Base-by-base conservation (phyloP, 2,888 invertebrate genomes). In the Azorinus chamasolen region DNA sequence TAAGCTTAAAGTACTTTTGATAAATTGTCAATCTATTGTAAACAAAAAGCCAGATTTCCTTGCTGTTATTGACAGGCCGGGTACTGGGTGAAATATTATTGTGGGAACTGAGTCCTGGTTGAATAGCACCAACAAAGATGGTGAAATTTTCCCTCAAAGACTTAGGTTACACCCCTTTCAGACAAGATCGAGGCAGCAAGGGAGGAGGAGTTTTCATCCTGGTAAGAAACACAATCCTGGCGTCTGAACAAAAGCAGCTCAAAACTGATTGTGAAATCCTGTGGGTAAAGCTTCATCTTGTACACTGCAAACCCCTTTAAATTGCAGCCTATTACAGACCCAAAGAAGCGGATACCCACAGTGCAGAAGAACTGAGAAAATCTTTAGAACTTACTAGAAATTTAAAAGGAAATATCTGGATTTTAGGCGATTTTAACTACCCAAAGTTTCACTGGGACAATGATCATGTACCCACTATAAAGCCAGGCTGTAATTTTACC, bases 231-330 rank as follows among this genome's bases (percentile, higher is more conserved):
- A 6, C 5, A 4, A 32, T 54, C n/a, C 1, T 54, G 6, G 45
- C 46, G 4, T 18, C 68, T n/a, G 68, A 68, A 22, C 50, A 54
- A 25, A 58, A 50, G 50, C 50, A 58, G 45, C 39, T 51, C 14
- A 58, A 68, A 41, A n/a, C n/a, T n/a, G 41, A 68, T 37, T 68
- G 68, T 22, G 58, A 68, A 59, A 59, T 59, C 27, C 12, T 59
- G 6, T 68, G 68, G 59, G 50, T 59, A 5, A 68, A 51, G 14
- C 14, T 45, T 5, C 4, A 32, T 6, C 4, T 32, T 6, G 45
- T 14, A 18, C n/a, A 24, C 24, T 39, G 43, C 16, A 64, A 53
- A 53, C 18, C 64, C 8, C 54, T 64, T 14, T 61, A 51, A 54
- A 25, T 61, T 54, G 54, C 54, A 53, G 59, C 62, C 2, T 70